Base-by-base conservation (phyloP, 2,888 invertebrate genomes). In the Limnephilus rhombicus region DNA sequence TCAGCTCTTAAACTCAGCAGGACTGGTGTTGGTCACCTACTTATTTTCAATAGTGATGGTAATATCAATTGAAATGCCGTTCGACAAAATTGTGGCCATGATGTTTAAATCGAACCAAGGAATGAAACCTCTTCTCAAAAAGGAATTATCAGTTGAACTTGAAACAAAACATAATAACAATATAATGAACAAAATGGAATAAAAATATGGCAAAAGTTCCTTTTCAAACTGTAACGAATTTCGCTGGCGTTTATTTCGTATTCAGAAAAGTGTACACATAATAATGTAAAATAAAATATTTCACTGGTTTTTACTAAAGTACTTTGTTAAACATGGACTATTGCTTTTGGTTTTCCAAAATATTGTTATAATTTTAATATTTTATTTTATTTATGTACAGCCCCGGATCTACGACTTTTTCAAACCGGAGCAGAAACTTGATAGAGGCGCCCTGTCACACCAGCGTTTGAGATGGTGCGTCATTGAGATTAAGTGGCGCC, bases 41-140 rank as follows among this genome's bases (percentile, higher is more conserved):
- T 11, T 91, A 18, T 80, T 91, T 15, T 68, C 91, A 41, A 18
- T 86, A 13, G 24, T 53, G 15, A 85, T 90, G 41, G 85, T 82
- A 3, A 11, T 90, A 53, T 90, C 85, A 34, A 53, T 90, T 83
- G 81, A 90, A 90, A 85, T 82, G 3, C 90, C 83, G 1, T 85
- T 83, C 80, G 80, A 89, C 11, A 89, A 89, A 80, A 24, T 89
- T 24, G 88, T 80, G 1, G 37, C 18, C 24, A 80, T 80, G 18
- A 34, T 80, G 80, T 89, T 89, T 13, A 68, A 89, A 9, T 80
- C 37, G 9, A 89, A 87, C n/a, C 12, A 12, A 15, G 53, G 29
- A 53, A 87, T 31, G 18, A 83, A 34, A 31, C 82, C 34, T 41
- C 34, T 34, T 37, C 83, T 24, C 9, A 24, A 37, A 41, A 37